Evolutionary conservation across 1,140 invertebrate species (phyloP).

Genomic region (Cardiocondyla obscurior): DNA sequence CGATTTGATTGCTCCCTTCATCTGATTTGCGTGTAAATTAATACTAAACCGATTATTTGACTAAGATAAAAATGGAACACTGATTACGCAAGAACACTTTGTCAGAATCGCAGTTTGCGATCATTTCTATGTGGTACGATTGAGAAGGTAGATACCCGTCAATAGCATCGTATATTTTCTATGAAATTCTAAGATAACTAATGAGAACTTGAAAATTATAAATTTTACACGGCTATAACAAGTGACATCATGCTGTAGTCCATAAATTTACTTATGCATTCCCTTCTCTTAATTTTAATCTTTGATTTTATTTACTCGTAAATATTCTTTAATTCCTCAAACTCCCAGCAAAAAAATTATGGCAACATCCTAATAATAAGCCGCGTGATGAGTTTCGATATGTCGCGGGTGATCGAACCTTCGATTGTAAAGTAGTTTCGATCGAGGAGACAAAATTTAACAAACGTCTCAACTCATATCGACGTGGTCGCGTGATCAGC

Average conservation of each 20-base stretch:
- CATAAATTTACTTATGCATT: constrained; percentile 3
- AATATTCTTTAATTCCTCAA: constrained; percentile 12
- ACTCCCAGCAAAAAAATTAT: background rate
- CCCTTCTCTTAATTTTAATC: background rate
- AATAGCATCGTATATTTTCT: background rate
- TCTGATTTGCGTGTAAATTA: constrained; percentile 10
- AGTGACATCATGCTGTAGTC: constrained; percentile 1
- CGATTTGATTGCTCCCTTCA: constrained; percentile 29
- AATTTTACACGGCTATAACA: constrained; percentile 12
- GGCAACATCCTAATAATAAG: background rate
- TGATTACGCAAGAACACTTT: constrained; percentile 46
- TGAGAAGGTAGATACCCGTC: background rate
- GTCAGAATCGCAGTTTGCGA: constrained; percentile 19
- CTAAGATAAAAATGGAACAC: constrained; percentile 45
- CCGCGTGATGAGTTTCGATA: constrained; percentile 21
- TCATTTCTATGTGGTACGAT: background rate
- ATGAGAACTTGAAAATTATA: constrained; percentile 3
- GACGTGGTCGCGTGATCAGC: constrained; percentile 78
- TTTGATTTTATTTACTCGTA: constrained; percentile 13
- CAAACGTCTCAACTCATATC: constrained; percentile 74
- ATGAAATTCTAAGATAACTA: constrained; percentile 16
- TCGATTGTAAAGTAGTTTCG: background rate
- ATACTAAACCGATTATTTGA: constrained; percentile 30
- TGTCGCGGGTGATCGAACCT: background rate
- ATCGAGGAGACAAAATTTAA: background rate